phyloP scores from a whole-genome alignment of 2,888 invertebrate species.

The Mantis religiosa region DNA sequence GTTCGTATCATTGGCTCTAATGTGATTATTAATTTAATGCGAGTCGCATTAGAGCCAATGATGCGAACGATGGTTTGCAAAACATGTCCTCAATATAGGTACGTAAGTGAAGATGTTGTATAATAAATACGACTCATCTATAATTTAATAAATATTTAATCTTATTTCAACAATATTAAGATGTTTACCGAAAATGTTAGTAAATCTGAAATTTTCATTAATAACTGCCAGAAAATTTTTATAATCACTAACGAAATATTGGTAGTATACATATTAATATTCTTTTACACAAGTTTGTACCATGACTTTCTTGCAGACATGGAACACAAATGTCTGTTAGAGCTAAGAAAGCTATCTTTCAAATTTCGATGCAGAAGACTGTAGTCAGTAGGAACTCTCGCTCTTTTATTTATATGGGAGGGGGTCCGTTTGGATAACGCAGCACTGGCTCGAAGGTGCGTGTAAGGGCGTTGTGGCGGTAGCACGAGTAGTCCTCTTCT shows the following conservation, averaged over 20 bases:
- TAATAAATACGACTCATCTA: no score
- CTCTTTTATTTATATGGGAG: constrained; percentile 65
- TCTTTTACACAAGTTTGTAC: not conserved
- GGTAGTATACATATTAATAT: not conserved
- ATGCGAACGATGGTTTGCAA: no score
- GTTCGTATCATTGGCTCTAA: no score
- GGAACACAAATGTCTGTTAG: no score
- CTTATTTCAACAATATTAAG: not conserved
- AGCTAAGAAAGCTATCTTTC: not conserved
- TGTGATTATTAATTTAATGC: no score
- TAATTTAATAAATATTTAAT: no score
- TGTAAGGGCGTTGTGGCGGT: constrained; percentile 77
- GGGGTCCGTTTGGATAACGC: constrained; percentile 88
- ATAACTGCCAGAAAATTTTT: not conserved
- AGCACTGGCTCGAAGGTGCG: constrained; percentile 84
- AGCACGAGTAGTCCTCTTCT: constrained; percentile 77
- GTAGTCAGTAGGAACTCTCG: not conserved
- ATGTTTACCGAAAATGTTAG: not conserved
- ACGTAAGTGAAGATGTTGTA: no score
- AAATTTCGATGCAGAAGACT: not conserved
- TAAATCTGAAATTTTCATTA: not conserved
- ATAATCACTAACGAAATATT: not conserved
- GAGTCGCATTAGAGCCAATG: no score
- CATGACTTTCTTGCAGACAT: not conserved
- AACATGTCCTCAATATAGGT: no score